Evolutionary conservation across 2,797 vertebrate genomes (phyloP).

Genomic region (Sebastes ruberrimus): DNA sequence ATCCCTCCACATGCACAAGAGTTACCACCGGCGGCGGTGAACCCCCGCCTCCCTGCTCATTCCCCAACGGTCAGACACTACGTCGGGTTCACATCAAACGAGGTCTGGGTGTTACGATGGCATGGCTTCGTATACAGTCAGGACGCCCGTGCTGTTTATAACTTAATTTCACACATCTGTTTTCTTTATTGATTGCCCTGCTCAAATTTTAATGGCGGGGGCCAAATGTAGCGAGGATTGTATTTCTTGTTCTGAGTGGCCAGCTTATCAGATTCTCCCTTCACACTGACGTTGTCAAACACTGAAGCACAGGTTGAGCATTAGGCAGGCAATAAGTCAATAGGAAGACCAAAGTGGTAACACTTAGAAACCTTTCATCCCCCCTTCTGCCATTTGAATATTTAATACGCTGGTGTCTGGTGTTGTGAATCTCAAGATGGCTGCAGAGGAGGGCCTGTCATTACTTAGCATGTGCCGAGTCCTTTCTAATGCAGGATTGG

Average conservation of each 20-base stretch:
- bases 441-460: conserved; percentile 54
- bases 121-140: conserved; percentile 16
- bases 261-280: conserved; percentile 56
- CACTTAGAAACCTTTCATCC: conserved; percentile 63
- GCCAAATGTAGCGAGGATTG: conserved; percentile 45
- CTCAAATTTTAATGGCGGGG: conserved; percentile 45
- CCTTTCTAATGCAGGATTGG: conserved; percentile 49
- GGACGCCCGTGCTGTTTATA: conserved; percentile 23
- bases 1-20: conserved; percentile 14
- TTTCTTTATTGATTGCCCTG: conserved; percentile 52
- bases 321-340: conserved; percentile 61
- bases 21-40: neutral
- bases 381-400: conserved; percentile 53
- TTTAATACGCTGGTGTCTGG: conserved; percentile 66
- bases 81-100: conserved; percentile 40
- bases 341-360: conserved; percentile 58
- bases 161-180: conserved; percentile 51
- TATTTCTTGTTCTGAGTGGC: conserved; percentile 47
- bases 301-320: conserved; percentile 31
- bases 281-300: conserved; percentile 47
- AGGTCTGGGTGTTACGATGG: conserved; percentile 8
- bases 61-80: conserved; percentile 12
- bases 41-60: neutral
- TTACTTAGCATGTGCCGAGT: conserved; percentile 62
- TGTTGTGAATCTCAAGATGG: conserved; percentile 64